Conservation (phyloP, 2,797 vertebrate species). For the Semotilus atromaculatus region DNA sequence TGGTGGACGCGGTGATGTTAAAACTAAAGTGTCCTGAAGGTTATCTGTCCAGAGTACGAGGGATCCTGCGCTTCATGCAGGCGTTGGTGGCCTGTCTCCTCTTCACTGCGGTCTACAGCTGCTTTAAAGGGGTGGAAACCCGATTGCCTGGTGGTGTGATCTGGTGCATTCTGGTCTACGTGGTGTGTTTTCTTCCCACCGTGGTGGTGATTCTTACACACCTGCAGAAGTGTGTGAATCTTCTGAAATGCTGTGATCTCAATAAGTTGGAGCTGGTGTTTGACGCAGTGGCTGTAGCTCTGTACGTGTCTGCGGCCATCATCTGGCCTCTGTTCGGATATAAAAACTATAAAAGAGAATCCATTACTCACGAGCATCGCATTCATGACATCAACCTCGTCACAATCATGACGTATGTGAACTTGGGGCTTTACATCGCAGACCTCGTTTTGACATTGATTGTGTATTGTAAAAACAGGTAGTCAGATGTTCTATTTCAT, state of each 20-base stretch:
- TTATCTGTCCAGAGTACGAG: conserved; percentile 74
- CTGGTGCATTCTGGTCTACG: conserved; percentile 74
- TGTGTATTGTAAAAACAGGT: conserved; percentile 44
- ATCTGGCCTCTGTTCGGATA: conserved; percentile 74
- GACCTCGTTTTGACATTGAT: conserved; percentile 73
- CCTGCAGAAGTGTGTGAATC: conserved; percentile 71
- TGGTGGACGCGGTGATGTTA: conserved; percentile 65
- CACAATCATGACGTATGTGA: conserved; percentile 73
- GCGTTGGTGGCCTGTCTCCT: conserved; percentile 75
- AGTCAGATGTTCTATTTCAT: not conserved
- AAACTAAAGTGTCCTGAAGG: conserved; percentile 67
- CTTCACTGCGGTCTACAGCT: conserved; percentile 66
- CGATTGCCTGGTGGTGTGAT: conserved; percentile 38
- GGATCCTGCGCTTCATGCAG: conserved; percentile 75
- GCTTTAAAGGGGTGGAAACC: not conserved
- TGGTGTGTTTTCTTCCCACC: conserved; percentile 75
- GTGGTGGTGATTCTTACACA: conserved; percentile 74
- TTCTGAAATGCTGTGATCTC: conserved; percentile 63
- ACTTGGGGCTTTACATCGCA: conserved; percentile 75
- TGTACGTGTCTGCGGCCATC: conserved; percentile 72
- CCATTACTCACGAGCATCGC: accelerated
- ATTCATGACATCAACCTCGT: conserved; percentile 61
- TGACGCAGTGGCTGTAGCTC: conserved; percentile 66
- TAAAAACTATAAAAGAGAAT: accelerated
- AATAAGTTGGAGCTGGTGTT: conserved; percentile 69